Evolutionary conservation across 2,113 vertebrate genomes (phyloP).

Genomic region (Eubucco bourcierii): DNA sequence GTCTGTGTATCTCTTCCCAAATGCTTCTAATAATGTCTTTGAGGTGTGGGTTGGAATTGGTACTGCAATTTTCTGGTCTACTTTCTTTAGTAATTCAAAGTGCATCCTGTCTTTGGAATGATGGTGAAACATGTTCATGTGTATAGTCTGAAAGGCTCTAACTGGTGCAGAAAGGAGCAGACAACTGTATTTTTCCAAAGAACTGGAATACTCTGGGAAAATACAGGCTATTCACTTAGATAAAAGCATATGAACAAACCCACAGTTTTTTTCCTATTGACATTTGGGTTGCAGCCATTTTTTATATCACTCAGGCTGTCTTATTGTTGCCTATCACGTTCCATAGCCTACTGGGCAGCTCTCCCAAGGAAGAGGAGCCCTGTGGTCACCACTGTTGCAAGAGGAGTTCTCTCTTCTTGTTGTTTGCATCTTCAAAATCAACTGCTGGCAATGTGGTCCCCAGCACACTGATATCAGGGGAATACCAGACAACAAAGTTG

Average conservation of each 20-base stretch:
- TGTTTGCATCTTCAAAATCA: neutral
- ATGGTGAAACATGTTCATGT: neutral
- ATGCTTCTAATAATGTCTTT: conserved; percentile 18
- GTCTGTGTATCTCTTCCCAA: neutral
- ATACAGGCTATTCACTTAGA: neutral
- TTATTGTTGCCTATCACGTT: neutral
- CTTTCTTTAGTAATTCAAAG: neutral
- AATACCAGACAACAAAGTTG: neutral
- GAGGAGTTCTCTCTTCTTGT: neutral
- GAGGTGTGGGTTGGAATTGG: neutral
- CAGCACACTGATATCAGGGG: neutral
- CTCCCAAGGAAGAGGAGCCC: neutral
- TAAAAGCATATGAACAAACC: neutral
- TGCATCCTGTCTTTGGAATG: no score
- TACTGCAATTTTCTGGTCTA: neutral
- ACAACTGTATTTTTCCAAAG: neutral
- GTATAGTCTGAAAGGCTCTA: neutral
- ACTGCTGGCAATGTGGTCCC: neutral
- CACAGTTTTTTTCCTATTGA: neutral
- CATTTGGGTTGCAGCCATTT: neutral
- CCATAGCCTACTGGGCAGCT: neutral
- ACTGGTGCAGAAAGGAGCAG: neutral
- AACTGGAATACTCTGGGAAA: neutral
- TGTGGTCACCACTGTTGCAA: neutral
- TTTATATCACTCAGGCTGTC: neutral